Percentiles rank a stretch among this genome's conserved stretches.
Conservation (phyloP, 2,113 vertebrate species). For the Sturnus vulgaris region DNA sequence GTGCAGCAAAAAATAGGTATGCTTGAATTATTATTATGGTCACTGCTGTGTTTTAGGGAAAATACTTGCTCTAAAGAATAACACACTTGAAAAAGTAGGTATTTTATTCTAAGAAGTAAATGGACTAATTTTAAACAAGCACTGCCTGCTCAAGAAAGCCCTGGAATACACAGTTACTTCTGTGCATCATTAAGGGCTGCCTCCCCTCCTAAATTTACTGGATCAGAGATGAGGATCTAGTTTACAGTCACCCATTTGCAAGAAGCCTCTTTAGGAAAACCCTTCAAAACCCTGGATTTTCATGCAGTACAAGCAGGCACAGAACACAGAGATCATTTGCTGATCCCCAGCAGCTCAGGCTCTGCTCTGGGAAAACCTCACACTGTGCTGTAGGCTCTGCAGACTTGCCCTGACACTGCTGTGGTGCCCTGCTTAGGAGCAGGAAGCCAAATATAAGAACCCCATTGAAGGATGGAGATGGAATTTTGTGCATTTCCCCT, state of each 20-base stretch:
- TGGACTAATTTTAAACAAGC: background rate
- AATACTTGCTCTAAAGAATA: slow-evolving; percentile 21
- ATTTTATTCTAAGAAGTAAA: slow-evolving; percentile 27
- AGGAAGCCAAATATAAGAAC: background rate
- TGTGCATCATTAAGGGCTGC: background rate
- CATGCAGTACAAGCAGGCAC: background rate
- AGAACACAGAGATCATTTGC: background rate
- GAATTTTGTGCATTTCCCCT: background rate
- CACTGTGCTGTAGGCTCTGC: background rate
- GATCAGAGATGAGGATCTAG: background rate
- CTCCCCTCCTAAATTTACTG: background rate
- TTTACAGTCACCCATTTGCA: background rate
- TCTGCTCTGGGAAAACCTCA: background rate
- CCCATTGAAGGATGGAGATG: background rate
- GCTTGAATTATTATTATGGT: slow-evolving; percentile 22
- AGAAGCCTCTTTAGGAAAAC: slow-evolving; percentile 12
- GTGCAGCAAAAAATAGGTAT: background rate
- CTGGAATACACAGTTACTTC: background rate
- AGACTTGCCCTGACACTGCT: background rate
- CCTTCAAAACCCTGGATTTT: background rate
- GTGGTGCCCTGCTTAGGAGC: background rate
- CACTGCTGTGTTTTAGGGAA: background rate
- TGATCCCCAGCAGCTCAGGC: background rate
- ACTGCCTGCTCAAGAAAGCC: background rate
- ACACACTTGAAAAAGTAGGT: background rate